phyloP scores from a whole-genome alignment of 2,888 invertebrate species.

The Punctoribates punctum region DNA sequence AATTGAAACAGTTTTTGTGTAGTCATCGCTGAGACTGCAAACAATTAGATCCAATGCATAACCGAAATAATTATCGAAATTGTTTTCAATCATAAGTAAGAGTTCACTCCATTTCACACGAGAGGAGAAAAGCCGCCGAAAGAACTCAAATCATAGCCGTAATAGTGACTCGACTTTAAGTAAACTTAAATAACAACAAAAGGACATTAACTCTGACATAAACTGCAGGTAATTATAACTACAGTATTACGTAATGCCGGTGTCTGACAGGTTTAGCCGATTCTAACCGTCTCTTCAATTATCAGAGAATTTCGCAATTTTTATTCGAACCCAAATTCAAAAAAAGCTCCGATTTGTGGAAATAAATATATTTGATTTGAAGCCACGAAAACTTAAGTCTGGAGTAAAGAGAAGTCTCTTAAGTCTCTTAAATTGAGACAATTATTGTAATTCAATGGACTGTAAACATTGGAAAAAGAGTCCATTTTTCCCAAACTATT shows the following conservation, averaged over 20 bases:
- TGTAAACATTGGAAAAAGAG: no score
- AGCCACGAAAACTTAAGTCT: no score
- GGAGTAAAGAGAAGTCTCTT: no score
- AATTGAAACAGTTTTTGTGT: background rate
- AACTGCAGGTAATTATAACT: constrained; percentile 1
- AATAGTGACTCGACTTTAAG: constrained; percentile 30
- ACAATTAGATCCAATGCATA: constrained; percentile 14
- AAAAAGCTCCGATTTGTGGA: background rate
- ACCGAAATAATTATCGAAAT: constrained; percentile 3
- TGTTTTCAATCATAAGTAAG: background rate
- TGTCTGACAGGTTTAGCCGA: constrained; percentile 16
- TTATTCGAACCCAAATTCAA: background rate
- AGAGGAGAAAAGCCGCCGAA: constrained; percentile 2
- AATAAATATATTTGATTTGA: no score
- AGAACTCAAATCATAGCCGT: background rate
- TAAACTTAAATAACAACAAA: constrained; percentile 10
- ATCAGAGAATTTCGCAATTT: background rate
- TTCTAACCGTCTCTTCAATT: background rate
- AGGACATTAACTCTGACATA: constrained; percentile 16
- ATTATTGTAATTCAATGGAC: no score
- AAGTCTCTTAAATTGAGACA: no score
- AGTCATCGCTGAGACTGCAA: background rate
- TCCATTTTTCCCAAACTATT: no score
- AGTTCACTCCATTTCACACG: background rate
- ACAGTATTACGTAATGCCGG: background rate